Base-by-base conservation (phyloP, 2,888 invertebrate species). In the Bombyx huttoni region DNA sequence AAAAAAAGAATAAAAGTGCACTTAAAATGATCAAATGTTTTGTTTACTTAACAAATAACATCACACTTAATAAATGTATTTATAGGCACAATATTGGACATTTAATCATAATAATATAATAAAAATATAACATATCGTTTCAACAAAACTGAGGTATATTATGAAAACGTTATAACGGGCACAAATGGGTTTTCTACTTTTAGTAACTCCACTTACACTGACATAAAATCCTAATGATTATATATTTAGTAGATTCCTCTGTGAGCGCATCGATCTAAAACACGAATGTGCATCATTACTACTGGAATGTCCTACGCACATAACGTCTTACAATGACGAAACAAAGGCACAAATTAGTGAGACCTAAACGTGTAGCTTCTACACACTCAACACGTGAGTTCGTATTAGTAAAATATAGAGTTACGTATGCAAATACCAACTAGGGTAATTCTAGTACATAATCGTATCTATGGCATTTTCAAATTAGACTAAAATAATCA, bases 401-500 rank as follows among this genome's bases (percentile, higher is more conserved):
- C 54, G 74, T 77, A 72, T 70, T 76, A 78, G 67, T 66, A 70
- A 71, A 66, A 65, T 65, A 70, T 58, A 68, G 54, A 58, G 66
- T 75, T 70, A 70, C 70, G 65, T 72, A 72, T 70, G 75, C 70
- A 68, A 78, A 78, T 71, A 72, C 40, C 40, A 40, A 40, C 68
- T 75, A 78, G 65, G 72, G 40, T 40, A 40, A 40, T 40, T 40
- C 40, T 76, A 70, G 67, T 24, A 70, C 69, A 75, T 67, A 68
- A 64, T 72, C 65, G 77, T 81, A 83, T 86, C 86, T 86, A 88
- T 88, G 88, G 88, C 88, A 87, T 87, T 85, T 78, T 82, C 81
- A 80, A 87, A 88, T 86, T 88, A 88, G 87, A 88, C 86, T 87
- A 87, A 74, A 85, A 77, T 86, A 88, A 88, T 89, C 89, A 89